Evolutionary conservation across 2,113 vertebrate species (phyloP).

Genomic region (Puma concolor): DNA sequence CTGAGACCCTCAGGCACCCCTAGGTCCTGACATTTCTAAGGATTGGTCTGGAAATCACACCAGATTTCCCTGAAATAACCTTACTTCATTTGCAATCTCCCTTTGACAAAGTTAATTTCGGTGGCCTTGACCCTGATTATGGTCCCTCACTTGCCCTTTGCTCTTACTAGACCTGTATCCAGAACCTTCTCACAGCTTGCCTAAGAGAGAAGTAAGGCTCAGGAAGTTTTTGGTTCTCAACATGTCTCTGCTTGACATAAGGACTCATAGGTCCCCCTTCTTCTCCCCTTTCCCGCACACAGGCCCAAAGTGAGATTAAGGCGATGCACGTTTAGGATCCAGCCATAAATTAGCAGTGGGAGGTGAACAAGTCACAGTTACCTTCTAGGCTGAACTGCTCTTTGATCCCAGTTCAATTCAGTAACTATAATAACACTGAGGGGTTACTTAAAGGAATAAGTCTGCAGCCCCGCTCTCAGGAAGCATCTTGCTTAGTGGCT

Average conservation of each 20-base stretch:
- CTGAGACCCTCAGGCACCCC: too few relatives aligned
- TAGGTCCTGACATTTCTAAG: constrained; percentile 40
- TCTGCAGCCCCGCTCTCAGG: neutral
- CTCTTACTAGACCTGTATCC: neutral
- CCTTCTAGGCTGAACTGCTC: neutral
- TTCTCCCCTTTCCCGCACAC: neutral
- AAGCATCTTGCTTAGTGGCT: neutral
- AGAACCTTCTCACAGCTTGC: neutral
- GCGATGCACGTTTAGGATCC: neutral
- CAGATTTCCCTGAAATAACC: neutral
- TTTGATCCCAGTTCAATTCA: constrained; percentile 47
- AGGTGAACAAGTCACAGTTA: neutral
- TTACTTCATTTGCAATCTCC: neutral
- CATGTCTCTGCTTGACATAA: neutral
- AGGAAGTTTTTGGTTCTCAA: constrained; percentile 7
- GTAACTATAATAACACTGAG: constrained; percentile 19
- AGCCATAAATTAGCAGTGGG: neutral
- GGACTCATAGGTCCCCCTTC: neutral
- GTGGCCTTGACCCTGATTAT: neutral
- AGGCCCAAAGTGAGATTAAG: constrained; percentile 13
- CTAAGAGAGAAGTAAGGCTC: neutral
- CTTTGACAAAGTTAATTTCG: constrained; percentile 17
- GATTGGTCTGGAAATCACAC: constrained; percentile 13
- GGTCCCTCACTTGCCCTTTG: neutral
- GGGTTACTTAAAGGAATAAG: constrained; percentile 39